A percentile compares a stretch with the other conserved stretches of the same genome.
These are phyloP conservation scores for Brachynemurus nebulosus DNA, from an alignment of 2,888 invertebrate species.

Conservation along the genomic window DNA sequence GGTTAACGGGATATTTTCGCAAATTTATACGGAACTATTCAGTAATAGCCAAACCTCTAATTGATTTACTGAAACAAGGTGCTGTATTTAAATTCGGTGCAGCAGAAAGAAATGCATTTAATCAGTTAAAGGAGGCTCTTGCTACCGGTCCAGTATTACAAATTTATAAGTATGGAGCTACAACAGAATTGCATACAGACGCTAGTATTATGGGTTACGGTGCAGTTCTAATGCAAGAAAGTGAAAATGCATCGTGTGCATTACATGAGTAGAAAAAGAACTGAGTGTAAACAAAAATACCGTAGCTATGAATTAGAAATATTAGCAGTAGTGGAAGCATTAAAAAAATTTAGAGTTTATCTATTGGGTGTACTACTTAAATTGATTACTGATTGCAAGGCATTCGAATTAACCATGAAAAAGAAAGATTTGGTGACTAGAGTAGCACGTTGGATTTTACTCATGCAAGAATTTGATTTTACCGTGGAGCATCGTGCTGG, in stretches of 20 bases:
- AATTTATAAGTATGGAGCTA: no score
- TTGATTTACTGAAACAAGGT: slow-evolving; percentile 8
- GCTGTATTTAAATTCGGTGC: slow-evolving; percentile 1
- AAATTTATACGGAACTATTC: slow-evolving; percentile 10
- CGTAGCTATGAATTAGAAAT: not conserved
- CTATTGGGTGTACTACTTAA: not conserved
- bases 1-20: slow-evolving; percentile 17
- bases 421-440: not conserved
- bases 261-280: no score
- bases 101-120: no score
- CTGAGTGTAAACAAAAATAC: not conserved
- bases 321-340: not conserved
- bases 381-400: not conserved
- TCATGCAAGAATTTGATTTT: not conserved
- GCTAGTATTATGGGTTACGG: not conserved
- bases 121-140: no score
- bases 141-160: no score
- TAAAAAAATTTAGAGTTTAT: not conserved
- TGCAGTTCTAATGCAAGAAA: not conserved
- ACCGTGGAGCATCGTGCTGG: not conserved
- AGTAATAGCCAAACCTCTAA: slow-evolving; percentile 8
- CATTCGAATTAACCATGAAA: not conserved
- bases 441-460: not conserved
- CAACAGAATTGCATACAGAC: not conserved
- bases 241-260: no score